Evolutionary conservation across 35 echinoderm and acorn worm species (phyloP).

Genomic region (Apostichopus californicus): DNA sequence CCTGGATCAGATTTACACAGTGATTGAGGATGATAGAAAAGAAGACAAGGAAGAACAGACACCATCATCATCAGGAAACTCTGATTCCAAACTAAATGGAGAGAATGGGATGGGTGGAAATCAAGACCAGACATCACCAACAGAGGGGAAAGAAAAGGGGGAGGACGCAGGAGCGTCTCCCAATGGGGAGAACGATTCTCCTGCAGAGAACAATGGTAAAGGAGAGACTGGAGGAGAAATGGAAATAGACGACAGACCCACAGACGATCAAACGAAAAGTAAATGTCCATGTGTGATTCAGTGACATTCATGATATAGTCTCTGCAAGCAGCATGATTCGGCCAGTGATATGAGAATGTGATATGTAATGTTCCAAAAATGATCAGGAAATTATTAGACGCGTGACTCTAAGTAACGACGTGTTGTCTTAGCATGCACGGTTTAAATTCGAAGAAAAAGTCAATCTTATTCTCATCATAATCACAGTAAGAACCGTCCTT

Average conservation of each 20-base stretch:
- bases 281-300: background rate
- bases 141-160: background rate
- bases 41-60: background rate
- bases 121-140: background rate
- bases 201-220: background rate
- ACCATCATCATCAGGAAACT: background rate
- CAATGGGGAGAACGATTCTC: background rate
- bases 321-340: too few relatives aligned
- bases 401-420: too few relatives aligned
- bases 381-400: too few relatives aligned
- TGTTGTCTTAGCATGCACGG: too few relatives aligned
- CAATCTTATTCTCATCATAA: too few relatives aligned
- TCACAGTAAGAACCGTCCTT: too few relatives aligned
- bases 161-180: background rate
- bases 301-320: background rate
- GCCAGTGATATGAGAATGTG: too few relatives aligned
- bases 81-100: background rate
- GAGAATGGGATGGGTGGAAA: background rate
- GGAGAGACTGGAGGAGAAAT: background rate
- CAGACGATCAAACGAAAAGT: background rate
- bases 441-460: too few relatives aligned
- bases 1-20: constrained; percentile 56
- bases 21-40: background rate
- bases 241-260: background rate
- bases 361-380: too few relatives aligned